These are phyloP conservation scores for Eulemur rubriventer DNA, from an alignment of 2,797 vertebrate genomes.

Conservation along the genomic window DNA sequence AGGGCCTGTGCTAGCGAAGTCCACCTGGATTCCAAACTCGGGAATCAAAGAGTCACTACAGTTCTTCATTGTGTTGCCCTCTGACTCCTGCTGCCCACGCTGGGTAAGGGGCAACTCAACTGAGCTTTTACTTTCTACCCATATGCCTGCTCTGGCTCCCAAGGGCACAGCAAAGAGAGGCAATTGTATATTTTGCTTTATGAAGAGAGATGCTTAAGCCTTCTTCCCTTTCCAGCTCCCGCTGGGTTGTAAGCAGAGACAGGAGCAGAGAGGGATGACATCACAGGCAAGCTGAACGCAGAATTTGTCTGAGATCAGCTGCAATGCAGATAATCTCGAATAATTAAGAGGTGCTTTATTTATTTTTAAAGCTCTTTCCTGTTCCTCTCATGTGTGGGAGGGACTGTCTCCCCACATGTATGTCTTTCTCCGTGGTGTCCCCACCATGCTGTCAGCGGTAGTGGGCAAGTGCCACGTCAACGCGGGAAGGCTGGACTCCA, in stretches of 20 bases:
- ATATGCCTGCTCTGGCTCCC: neutral
- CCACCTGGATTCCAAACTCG: neutral
- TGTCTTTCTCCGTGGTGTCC: neutral
- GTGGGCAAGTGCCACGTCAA: neutral
- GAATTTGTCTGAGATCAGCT: conserved; percentile 42
- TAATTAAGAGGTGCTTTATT: conserved; percentile 52
- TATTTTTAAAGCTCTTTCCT: conserved; percentile 46
- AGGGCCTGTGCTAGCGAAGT: neutral
- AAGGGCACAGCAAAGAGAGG: neutral
- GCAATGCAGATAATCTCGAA: conserved; percentile 66
- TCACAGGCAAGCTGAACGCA: conserved; percentile 44
- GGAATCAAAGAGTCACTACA: neutral
- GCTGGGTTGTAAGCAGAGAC: neutral
- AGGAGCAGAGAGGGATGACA: neutral
- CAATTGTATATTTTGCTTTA: neutral
- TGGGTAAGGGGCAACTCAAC: neutral
- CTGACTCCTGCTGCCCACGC: neutral
- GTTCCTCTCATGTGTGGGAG: neutral
- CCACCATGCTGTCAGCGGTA: neutral
- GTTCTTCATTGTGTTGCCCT: neutral
- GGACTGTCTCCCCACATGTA: neutral
- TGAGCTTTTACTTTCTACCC: neutral
- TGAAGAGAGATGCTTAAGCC: neutral
- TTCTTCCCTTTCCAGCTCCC: neutral
- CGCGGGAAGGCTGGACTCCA: neutral